phyloP scores from a whole-genome alignment of 2,113 vertebrate species.

The Notothenia rossii region DNA sequence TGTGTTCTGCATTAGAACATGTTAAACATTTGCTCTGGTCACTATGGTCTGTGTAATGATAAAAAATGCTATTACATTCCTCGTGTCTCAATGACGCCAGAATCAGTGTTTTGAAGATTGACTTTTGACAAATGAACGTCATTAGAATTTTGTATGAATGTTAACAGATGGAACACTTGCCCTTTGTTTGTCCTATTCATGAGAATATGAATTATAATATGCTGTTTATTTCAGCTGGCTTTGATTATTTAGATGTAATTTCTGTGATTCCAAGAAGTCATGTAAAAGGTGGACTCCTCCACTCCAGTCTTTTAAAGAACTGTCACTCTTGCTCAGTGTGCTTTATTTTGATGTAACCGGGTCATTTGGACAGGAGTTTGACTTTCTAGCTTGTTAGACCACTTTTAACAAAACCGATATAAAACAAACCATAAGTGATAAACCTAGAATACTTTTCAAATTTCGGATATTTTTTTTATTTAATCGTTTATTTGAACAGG shows the following conservation, averaged over 20 bases:
- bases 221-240: constrained; percentile 36
- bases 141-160: constrained; percentile 7
- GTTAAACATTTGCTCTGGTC: not conserved
- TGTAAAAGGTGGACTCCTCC: constrained; percentile 30
- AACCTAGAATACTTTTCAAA: not conserved
- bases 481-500: too few relatives aligned
- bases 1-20: constrained; percentile 7
- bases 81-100: constrained; percentile 15
- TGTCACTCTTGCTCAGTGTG: not conserved
- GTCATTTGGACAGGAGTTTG: not conserved
- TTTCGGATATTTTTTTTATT: not conserved
- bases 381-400: constrained; percentile 3
- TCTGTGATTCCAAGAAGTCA: constrained; percentile 27
- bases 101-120: not conserved
- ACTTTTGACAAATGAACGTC: constrained; percentile 7
- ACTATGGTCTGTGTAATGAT: not conserved
- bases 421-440: not conserved
- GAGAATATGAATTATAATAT: constrained; percentile 7
- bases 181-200: constrained; percentile 18
- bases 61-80: constrained; percentile 16
- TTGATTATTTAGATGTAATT: constrained; percentile 19
- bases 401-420: not conserved
- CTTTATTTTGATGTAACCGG: constrained; percentile 10
- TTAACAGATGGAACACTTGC: not conserved
- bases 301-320: not conserved